Percentiles rank a stretch among this genome's conserved stretches.
phyloP scores from a whole-genome alignment of 2,113 vertebrate genomes.

The Suncus etruscus region DNA sequence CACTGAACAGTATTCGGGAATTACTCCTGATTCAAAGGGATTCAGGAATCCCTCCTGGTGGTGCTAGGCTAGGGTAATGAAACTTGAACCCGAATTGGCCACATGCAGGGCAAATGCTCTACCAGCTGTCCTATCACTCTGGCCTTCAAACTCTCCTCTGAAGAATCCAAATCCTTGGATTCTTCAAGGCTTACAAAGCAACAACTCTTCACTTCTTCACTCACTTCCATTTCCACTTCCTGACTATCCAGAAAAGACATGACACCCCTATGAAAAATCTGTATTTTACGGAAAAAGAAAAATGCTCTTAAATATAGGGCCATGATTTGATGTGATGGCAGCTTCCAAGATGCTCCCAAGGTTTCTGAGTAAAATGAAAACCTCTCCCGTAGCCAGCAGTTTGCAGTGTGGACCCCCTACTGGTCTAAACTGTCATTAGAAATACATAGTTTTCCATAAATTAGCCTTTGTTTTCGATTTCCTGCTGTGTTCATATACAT shows the following conservation, averaged over 20 bases:
- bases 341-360: conserved; percentile 84
- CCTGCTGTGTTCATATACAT: conserved; percentile 89
- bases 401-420: conserved; percentile 89
- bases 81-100: no score
- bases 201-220: conserved; percentile 51
- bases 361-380: conserved; percentile 87
- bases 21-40: no score
- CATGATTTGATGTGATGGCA: conserved; percentile 88
- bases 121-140: no score
- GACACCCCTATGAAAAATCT: conserved; percentile 78
- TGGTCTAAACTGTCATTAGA: conserved; percentile 90
- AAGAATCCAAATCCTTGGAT: background rate
- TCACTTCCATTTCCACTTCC: conserved; percentile 76
- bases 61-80: no score
- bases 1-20: no score
- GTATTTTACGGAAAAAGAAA: conserved; percentile 84
- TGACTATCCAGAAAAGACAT: conserved; percentile 78
- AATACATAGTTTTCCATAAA: conserved; percentile 93
- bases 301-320: conserved; percentile 83
- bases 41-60: no score
- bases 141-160: no score
- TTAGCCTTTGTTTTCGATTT: conserved; percentile 89
- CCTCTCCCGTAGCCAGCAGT: conserved; percentile 84
- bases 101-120: no score
- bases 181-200: conserved; percentile 54